Evolutionary conservation across 2,888 invertebrate genomes (phyloP).

Genomic region (Strigamia maritima): DNA sequence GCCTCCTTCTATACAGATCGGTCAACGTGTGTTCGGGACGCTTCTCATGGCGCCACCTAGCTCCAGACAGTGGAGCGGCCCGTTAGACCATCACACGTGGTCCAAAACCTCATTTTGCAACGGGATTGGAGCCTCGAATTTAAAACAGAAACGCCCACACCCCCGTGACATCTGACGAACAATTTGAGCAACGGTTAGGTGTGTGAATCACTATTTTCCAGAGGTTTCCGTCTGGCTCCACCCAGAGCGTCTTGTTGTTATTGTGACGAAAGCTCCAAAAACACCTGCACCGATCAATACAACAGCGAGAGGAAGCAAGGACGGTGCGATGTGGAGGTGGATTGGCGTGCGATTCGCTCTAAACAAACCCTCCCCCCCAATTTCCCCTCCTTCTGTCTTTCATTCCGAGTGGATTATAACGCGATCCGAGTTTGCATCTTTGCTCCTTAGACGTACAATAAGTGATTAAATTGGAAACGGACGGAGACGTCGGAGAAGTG

Average conservation of each 20-base stretch:
- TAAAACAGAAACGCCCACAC: background rate
- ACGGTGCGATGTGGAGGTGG: background rate
- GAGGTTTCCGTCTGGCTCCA: background rate
- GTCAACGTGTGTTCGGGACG: background rate
- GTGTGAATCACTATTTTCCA: background rate
- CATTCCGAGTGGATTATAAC: background rate
- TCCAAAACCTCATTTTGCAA: background rate
- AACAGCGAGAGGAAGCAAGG: background rate
- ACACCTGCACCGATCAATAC: conserved; percentile 12
- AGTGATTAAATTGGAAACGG: background rate
- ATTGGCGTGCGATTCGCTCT: background rate
- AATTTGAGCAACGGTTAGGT: background rate
- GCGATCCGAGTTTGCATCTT: background rate
- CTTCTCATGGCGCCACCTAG: background rate
- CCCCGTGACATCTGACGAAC: background rate
- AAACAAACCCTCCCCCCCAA: too few species aligned
- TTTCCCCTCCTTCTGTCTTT: background rate
- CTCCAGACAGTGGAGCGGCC: background rate
- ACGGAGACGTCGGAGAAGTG: background rate
- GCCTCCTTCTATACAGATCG: background rate
- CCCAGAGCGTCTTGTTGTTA: background rate
- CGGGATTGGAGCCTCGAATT: background rate
- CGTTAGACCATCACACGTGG: background rate
- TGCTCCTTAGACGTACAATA: background rate
- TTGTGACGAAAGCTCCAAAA: background rate